Evolutionary conservation across 2,888 invertebrate species (phyloP).

Genomic region (Nymphalis polychloros): DNA sequence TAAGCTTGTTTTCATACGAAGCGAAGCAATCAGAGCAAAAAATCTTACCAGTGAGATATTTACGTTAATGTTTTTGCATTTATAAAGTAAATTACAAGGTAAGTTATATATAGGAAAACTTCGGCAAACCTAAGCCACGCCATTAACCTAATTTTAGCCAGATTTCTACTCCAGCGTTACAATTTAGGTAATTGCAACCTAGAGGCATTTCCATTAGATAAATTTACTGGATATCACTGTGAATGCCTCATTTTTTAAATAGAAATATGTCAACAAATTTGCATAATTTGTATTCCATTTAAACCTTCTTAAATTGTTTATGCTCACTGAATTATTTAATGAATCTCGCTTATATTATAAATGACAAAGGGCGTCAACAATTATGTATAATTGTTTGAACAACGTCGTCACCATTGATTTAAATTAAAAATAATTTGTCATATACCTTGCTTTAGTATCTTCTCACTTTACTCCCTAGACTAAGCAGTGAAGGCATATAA

Average conservation of each 20-base stretch:
- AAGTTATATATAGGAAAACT: constrained; percentile 1
- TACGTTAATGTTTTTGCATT: constrained; percentile 1
- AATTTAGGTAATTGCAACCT: constrained; percentile 14
- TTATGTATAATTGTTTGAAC: too few species aligned
- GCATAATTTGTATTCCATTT: not conserved
- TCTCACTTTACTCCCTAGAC: too few species aligned
- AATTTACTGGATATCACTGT: not conserved
- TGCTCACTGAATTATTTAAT: too few species aligned
- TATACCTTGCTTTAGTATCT: too few species aligned
- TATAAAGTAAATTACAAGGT: constrained; percentile 4
- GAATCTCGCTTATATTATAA: too few species aligned
- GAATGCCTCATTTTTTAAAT: not conserved
- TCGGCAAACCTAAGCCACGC: constrained; percentile 9
- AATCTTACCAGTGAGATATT: not conserved
- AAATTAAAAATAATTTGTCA: too few species aligned
- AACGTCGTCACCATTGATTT: too few species aligned
- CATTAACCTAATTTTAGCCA: constrained; percentile 23
- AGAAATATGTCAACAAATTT: not conserved
- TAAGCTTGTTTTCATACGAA: not conserved
- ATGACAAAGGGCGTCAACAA: too few species aligned
- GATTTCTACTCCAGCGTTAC: constrained; percentile 14
- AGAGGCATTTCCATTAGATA: constrained; percentile 9
- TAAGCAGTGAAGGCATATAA: too few species aligned
- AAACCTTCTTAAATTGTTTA: not conserved
- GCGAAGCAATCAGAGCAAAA: not conserved